Percentiles rank a stretch among this genome's conserved stretches.
Conservation (phyloP, 2,113 vertebrate genomes). For the Phoenicopterus ruber region DNA sequence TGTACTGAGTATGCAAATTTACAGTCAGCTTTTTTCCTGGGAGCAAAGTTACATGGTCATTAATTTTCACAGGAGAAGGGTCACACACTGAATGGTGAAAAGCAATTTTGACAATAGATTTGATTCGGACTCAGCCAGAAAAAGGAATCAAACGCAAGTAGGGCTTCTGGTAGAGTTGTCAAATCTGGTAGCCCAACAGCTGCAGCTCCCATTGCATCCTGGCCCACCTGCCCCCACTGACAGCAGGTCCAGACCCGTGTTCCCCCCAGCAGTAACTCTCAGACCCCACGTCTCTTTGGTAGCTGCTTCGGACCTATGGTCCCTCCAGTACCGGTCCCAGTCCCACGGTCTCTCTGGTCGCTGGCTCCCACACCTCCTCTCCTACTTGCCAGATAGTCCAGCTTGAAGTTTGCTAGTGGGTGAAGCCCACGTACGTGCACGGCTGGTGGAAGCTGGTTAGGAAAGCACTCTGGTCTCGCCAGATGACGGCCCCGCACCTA, state of each 20-base stretch:
- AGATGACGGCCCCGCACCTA: not conserved
- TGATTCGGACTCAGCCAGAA: not conserved
- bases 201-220: not conserved
- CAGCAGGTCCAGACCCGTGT: not conserved
- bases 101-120: not conserved
- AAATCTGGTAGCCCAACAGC: not conserved
- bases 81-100: not conserved
- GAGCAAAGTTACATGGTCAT: not conserved
- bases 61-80: not conserved
- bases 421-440: fast-evolving
- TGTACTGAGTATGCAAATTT: not conserved
- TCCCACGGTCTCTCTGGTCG: not conserved
- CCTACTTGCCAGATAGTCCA: not conserved
- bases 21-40: not conserved
- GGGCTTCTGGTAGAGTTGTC: not conserved
- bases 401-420: not conserved
- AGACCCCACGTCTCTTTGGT: not conserved
- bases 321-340: not conserved
- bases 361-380: not conserved
- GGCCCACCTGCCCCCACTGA: not conserved
- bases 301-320: not conserved
- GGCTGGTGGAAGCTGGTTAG: not conserved
- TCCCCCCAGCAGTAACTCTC: not conserved
- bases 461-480: not conserved
- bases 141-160: not conserved